Evolutionary conservation across 2,797 vertebrate genomes (phyloP), one percentile per base, ranked within the genome.

Genomic region (Xenopus petersii): DNA sequence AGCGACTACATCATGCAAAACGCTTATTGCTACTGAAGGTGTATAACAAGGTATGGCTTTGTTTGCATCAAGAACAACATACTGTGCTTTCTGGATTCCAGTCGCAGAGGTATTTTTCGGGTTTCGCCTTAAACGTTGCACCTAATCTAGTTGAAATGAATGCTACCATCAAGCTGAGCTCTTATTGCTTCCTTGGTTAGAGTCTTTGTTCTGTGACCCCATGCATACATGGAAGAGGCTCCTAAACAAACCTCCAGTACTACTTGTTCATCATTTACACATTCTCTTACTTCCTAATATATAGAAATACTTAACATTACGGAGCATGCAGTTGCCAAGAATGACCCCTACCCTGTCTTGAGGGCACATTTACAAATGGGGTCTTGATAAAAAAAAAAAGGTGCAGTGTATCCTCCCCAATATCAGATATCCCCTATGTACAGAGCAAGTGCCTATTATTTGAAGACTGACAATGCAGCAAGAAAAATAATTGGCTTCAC

Each of bases 21-120:
- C 89, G 89, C 85, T 96, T 99, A 98, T 98, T 98, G 96, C 96
- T 98, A 92, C 93, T 94, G 94, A 95, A 94, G 85, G 86, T 89
- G 92, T 92, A 93, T 89, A 92, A 92, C 88, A 85, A 87, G 82
- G 86, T 92, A 95, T 97, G 95, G 95, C 95, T 95, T 96, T 90
- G 86, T 92, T 91, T 90, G 86, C 86, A 92, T 89, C 75, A 90
- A 89, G 86, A 89, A 91, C 87, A 87, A 92, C 92, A 89, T 90
- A 92, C 92, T 84, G 86, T 89, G 87, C 89, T 90, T 93, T 91
- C 85, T 93, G 90, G 87, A 94, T 92, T 94, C 87, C 86, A 84
- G 87, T 91, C 87, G 88, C 87, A 56, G 94, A 94, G 92, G 91
- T 93, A 92, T 93, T 93, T 21, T 30, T 91, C 89, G 88, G 82